Conservation (phyloP, 1,140 invertebrate genomes). For the Atta texana region DNA sequence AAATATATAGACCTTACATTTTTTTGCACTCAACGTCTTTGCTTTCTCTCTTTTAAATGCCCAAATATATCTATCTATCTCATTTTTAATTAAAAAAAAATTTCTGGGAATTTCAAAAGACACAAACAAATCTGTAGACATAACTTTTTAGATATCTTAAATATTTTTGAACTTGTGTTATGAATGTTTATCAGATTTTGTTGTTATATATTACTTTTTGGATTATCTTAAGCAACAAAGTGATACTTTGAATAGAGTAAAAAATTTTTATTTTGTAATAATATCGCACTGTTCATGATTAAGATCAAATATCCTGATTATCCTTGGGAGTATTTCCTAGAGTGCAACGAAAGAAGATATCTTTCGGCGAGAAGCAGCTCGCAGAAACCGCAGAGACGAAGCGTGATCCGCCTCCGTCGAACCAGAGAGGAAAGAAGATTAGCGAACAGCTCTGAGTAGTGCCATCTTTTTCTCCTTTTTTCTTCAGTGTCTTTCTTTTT, state of each 20-base stretch:
- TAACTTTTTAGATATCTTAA: neutral
- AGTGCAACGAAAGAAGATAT: slow-evolving; percentile 20
- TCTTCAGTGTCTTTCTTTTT: slow-evolving; percentile 9
- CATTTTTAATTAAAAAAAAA: no score
- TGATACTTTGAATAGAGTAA: neutral
- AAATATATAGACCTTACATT: neutral
- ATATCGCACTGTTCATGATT: neutral
- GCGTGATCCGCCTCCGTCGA: slow-evolving; percentile 71
- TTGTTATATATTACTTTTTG: neutral
- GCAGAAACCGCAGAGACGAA: slow-evolving; percentile 80
- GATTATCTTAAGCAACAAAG: neutral
- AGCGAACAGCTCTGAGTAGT: slow-evolving; percentile 73
- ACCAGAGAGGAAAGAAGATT: slow-evolving; percentile 73
- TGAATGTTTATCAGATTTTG: neutral
- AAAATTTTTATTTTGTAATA: slow-evolving; percentile 25
- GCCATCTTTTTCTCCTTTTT: slow-evolving; percentile 63
- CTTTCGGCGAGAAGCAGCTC: slow-evolving; percentile 56
- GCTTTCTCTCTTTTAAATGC: no score
- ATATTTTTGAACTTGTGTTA: neutral
- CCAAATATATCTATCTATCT: no score
- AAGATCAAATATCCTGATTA: slow-evolving; percentile 65
- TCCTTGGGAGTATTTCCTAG: slow-evolving; percentile 40
- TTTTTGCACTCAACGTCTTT: no score
- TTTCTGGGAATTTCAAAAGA: no score
- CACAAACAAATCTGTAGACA: no score